Evolutionary conservation across 2,888 invertebrate species (phyloP), one percentile per base, ranked within the genome.

Genomic region (Sycophila texana): DNA sequence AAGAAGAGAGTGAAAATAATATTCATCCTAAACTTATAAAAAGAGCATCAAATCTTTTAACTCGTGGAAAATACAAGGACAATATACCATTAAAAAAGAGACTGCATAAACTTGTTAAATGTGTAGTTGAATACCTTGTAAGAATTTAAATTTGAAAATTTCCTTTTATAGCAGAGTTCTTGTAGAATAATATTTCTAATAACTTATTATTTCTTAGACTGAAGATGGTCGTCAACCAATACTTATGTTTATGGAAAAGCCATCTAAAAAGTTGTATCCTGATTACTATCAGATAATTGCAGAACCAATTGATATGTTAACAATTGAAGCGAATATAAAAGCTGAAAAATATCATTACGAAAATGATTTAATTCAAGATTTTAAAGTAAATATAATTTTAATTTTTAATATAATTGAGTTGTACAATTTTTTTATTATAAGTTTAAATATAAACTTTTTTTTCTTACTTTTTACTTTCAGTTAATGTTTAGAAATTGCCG

Each of bases 401-500:
- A 16, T 16, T 14, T 71, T 53, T 55, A 30, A 61, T n/a, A 65
- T 10, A 55, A 14, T 12, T 39, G 1, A 47, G 22, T 30, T 39
- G 4, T n/a, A 20, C 16, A 7, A 20, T 55, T 51, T 55, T 51
- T 20, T 55, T n/a, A 13, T n/a, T 60, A 47, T 26, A 65, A 10
- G 53, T 39, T 14, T 13, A 5, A 26, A 66, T 7, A 67, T 61
- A 51, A n/a, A n/a, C n/a, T n/a, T n/a, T n/a, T n/a, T n/a, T n/a
- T n/a, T n/a, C n/a, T n/a, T n/a, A n/a, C 61, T 61, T 70, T 73
- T 68, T 73, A 81, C n/a, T 89, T 95, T 95, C 93, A 96, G 83
- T 92, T 98, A n/a, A 98, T 99, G 98, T 99, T 99, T 91, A 94
- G 95, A 78, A 99, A 99, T 91, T 99, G 99, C 87, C 95, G 98